Conservation (phyloP, 1,140 invertebrate species). For the Drosophila pallidifrons region DNA sequence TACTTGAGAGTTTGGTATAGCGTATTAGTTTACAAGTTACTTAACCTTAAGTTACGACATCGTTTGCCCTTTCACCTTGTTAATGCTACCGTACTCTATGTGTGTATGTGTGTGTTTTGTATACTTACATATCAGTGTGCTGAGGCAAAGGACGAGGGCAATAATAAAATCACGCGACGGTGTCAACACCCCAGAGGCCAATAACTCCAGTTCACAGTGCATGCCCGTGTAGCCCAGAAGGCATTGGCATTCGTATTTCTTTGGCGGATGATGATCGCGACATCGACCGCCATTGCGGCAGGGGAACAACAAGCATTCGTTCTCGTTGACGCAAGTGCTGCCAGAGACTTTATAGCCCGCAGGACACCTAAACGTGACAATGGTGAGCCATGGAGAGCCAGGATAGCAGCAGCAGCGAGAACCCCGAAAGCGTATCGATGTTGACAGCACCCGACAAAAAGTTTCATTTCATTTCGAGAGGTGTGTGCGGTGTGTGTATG, state of each 20-base stretch:
- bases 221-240: conserved; percentile 90
- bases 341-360: conserved; percentile 88
- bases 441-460: conserved; percentile 30
- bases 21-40: conserved; percentile 31
- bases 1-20: neutral
- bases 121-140: conserved; percentile 91
- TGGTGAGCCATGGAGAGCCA: neutral
- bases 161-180: conserved; percentile 94
- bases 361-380: conserved; percentile 88
- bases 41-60: conserved; percentile 18
- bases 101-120: neutral
- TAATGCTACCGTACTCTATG: neutral
- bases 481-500: conserved; percentile 17
- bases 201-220: conserved; percentile 91
- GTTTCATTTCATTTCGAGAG: conserved; percentile 37
- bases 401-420: neutral
- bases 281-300: conserved; percentile 91
- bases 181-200: conserved; percentile 91
- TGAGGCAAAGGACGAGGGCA: conserved; percentile 91
- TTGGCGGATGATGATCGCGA: conserved; percentile 89
- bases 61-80: neutral
- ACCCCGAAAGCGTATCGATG: conserved; percentile 29
- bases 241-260: conserved; percentile 91
- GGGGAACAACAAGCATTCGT: conserved; percentile 90
- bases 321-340: conserved; percentile 89